Evolutionary conservation across 2,113 vertebrate species (phyloP), one percentile per base, ranked within the genome.

Genomic region (Gallinago jamesoni): DNA sequence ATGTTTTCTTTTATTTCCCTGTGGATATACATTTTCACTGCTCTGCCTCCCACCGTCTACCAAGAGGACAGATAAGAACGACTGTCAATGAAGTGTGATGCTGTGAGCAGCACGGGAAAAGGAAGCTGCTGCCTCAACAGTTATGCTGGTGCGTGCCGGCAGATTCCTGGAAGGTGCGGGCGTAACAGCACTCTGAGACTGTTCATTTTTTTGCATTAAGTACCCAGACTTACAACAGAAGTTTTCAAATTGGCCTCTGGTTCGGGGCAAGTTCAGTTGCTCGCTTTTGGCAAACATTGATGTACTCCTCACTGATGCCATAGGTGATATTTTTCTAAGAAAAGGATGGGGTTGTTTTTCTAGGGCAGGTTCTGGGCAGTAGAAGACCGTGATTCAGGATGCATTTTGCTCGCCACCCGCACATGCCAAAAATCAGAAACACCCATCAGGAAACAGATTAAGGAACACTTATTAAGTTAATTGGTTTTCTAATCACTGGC

Each of bases 1-100:
- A 62, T 76, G 18, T 72, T 95, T 94, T 76, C 78, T 86, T 93
- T 93, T 92, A 83, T 95, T 96, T 94, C 90, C 78, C 93, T 31
- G 30, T 33, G 89, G 89, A 90, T 95, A 21, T 66, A 69, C 41
- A 52, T 90, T 93, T 93, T 80, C 77, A 78, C 27, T 55, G 45
- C 73, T 94, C 43, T 89, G 45, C 64, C 83, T 96, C 83, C 88
- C 52, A 75, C 73, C 2, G 6, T 18, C 35, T 27, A 67, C 84
- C 60, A 78, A 80, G 39, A 60, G 39, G 79, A 91, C 48, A 57
- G 70, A 93, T n/a, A 89, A 75, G 28, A 89, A 59, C 27, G 76
- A 74, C 56, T 76, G 83, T 64, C 76, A 84, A 37, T 64, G 83
- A 77, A 93, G 28, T 33, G 47, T 9, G 69, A 62, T 68, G 39